phyloP scores from a whole-genome alignment of 1,140 invertebrate genomes.

The Daktulosphaira vitifoliae region DNA sequence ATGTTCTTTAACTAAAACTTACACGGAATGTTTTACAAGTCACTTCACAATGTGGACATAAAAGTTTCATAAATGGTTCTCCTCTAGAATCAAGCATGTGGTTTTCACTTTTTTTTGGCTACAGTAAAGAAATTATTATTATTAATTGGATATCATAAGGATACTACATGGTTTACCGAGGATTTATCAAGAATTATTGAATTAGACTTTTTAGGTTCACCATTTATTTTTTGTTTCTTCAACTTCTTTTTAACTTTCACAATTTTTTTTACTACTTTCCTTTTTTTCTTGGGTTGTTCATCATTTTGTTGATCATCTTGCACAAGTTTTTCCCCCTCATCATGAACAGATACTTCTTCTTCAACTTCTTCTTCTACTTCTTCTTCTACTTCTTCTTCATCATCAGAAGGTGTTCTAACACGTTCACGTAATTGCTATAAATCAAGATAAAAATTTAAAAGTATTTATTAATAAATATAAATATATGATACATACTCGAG shows the following conservation, averaged over 20 bases:
- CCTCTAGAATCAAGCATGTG: constrained; percentile 48
- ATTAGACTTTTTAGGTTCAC: constrained; percentile 2
- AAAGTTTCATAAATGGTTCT: constrained; percentile 48
- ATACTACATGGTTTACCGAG: constrained; percentile 14
- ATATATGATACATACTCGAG: constrained; percentile 10
- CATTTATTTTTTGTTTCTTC: constrained; percentile 24
- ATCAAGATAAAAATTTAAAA: not conserved
- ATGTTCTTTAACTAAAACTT: constrained; percentile 35
- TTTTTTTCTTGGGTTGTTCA: constrained; percentile 12
- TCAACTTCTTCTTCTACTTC: constrained; percentile 34
- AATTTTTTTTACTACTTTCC: constrained; percentile 16
- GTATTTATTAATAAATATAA: not conserved
- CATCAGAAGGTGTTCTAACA: not conserved
- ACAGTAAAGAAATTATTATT: constrained; percentile 19
- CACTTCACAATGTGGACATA: constrained; percentile 63
- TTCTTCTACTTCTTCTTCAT: constrained; percentile 33
- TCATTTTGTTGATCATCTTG: constrained; percentile 11
- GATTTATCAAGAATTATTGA: not conserved
- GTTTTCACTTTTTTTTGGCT: constrained; percentile 41
- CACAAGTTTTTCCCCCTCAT: not conserved
- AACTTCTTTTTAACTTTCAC: constrained; percentile 31
- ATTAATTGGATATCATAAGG: not conserved
- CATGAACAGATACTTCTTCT: constrained; percentile 21
- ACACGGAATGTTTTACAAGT: constrained; percentile 63
- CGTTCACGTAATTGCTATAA: constrained; percentile 27